A percentile compares a stretch with the other conserved stretches of the same genome.
Evolutionary conservation across 2,888 invertebrate genomes (phyloP).

Genomic region (Ectropis crepuscularia): DNA sequence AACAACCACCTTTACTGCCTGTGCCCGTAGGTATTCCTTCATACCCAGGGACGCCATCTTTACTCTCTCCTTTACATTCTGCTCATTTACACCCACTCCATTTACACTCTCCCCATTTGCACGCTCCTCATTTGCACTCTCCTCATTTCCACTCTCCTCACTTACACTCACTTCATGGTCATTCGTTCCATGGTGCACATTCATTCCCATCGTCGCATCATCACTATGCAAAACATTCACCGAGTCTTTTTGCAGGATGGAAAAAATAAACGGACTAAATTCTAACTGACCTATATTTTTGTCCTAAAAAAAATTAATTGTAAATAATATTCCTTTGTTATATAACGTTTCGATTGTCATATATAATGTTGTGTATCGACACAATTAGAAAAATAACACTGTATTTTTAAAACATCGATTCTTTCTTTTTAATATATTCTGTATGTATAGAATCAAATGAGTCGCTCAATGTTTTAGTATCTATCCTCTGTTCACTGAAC

Average conservation of each 20-base stretch:
- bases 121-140: not conserved
- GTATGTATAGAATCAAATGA: no score
- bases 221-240: conserved; percentile 33
- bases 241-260: conserved; percentile 23
- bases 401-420: no score
- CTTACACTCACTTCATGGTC: conserved; percentile 13
- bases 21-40: conserved; percentile 24
- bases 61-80: conserved; percentile 6
- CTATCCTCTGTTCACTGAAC: no score
- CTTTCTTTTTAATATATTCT: no score
- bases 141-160: conserved; percentile 17
- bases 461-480: no score
- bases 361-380: no score
- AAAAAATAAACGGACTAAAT: not conserved
- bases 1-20: conserved; percentile 16
- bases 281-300: no score
- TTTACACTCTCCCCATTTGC: not conserved
- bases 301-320: not conserved
- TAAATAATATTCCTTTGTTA: no score
- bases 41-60: conserved; percentile 3
- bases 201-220: conserved; percentile 29
- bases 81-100: not conserved
- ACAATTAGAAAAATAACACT: no score
- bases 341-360: no score
- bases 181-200: conserved; percentile 18